phyloP scores from a whole-genome alignment of 1,140 invertebrate genomes.

The Aphelenchoides besseyi region DNA sequence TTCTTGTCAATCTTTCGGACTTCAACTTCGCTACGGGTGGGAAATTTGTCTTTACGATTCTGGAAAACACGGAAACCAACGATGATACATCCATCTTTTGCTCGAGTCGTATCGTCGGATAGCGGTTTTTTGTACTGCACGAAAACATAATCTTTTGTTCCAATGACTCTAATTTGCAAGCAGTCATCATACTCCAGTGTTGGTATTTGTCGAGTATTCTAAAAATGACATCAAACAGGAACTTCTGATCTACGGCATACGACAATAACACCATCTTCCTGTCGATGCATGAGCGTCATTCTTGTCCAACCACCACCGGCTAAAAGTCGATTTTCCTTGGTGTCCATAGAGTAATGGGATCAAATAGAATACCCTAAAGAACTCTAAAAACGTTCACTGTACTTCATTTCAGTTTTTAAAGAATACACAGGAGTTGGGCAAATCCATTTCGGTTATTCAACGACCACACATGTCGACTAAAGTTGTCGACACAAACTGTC shows the following conservation, averaged over 20 bases:
- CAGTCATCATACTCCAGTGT: background rate
- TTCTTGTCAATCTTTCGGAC: conserved; percentile 36
- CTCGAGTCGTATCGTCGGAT: conserved; percentile 24
- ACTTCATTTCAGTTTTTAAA: too few relatives aligned
- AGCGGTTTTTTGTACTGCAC: conserved; percentile 35
- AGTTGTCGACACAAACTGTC: too few relatives aligned
- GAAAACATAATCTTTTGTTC: conserved; percentile 27
- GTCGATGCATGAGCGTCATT: background rate
- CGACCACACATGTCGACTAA: too few relatives aligned
- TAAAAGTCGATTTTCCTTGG: conserved; percentile 3
- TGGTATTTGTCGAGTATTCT: conserved; percentile 13
- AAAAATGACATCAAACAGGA: background rate
- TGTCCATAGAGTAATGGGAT: background rate
- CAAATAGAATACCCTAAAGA: background rate
- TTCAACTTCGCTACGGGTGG: conserved; percentile 35
- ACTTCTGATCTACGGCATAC: too few relatives aligned
- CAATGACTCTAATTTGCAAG: conserved; percentile 12
- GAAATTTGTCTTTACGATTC: conserved; percentile 32
- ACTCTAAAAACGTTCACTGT: too few relatives aligned
- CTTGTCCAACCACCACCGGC: background rate
- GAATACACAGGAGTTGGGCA: too few relatives aligned
- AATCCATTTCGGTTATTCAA: too few relatives aligned
- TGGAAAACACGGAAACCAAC: conserved; percentile 40
- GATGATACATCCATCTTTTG: conserved; percentile 34
- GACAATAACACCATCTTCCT: conserved; percentile 9